phyloP scores from a whole-genome alignment of 2,113 vertebrate genomes.

The Castor canadensis region DNA sequence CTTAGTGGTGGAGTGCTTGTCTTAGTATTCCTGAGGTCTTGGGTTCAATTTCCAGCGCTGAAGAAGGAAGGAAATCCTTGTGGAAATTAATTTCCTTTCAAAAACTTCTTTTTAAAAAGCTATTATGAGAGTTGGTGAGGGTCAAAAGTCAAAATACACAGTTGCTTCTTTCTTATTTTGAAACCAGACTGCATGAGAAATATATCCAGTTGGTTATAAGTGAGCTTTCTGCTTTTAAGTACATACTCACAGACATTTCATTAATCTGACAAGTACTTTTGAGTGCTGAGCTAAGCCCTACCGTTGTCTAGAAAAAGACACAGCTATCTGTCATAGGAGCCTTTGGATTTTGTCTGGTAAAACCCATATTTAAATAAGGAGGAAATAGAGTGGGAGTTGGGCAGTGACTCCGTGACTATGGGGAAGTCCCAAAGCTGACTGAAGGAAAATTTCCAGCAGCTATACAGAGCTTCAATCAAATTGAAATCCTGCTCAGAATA shows the following conservation, averaged over 20 bases:
- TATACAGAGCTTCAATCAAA: slow-evolving; percentile 38
- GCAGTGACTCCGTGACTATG: background rate
- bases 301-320: background rate
- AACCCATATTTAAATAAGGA: background rate
- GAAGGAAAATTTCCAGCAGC: slow-evolving; percentile 46
- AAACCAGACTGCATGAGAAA: background rate
- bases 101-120: background rate
- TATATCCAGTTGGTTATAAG: background rate
- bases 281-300: background rate
- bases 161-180: background rate
- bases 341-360: background rate
- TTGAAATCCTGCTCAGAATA: slow-evolving; percentile 62
- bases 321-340: background rate
- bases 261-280: background rate
- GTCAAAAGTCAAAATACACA: background rate
- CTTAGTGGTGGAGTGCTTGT: background rate
- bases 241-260: background rate
- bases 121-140: background rate
- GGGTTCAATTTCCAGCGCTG: background rate
- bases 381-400: background rate
- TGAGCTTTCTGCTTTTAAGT: background rate
- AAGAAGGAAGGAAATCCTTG: background rate
- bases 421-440: background rate
- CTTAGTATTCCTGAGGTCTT: background rate
- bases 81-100: background rate